These are phyloP conservation scores for Chrysaora quinquecirrha DNA, from an alignment of 30 jellyfish, hydroid and myxozoan species.

Conservation along the genomic window DNA sequence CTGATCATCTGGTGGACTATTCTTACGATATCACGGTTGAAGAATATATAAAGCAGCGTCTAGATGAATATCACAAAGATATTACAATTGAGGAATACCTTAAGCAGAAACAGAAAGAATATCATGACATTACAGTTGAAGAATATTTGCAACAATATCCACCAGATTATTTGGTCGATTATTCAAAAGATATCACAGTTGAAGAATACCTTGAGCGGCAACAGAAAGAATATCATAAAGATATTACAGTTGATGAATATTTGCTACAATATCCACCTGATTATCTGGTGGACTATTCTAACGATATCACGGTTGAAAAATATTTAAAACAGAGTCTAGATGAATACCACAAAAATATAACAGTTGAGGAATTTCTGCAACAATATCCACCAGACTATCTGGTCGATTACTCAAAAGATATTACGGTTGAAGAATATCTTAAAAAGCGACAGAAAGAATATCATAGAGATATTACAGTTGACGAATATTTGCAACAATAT, in stretches of 20 bases:
- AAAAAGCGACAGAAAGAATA: background rate
- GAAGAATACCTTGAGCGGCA: slow-evolving; percentile 1
- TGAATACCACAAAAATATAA: slow-evolving; percentile 7
- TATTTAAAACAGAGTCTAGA: background rate
- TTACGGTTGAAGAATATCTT: slow-evolving; percentile 13
- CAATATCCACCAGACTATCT: slow-evolving; percentile 4
- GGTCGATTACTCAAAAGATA: slow-evolving; percentile 1
- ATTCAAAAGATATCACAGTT: background rate
- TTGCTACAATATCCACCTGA: background rate
- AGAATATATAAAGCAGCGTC: background rate
- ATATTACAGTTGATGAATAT: slow-evolving; percentile 40
- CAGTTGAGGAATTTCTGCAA: slow-evolving; percentile 37
- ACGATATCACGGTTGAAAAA: slow-evolving; percentile 29
- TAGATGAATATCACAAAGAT: slow-evolving; percentile 2
- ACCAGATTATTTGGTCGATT: background rate
- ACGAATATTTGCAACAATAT: slow-evolving; percentile 23
- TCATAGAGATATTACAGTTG: slow-evolving; percentile 5
- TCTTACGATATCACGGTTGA: background rate
- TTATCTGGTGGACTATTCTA: background rate
- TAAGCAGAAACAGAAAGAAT: background rate
- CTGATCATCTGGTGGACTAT: background rate
- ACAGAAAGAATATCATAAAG: background rate
- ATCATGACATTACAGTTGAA: slow-evolving; percentile 14
- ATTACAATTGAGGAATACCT: slow-evolving; percentile 32
- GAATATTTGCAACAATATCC: slow-evolving; percentile 25